phyloP scores from a whole-genome alignment of 2,888 invertebrate species.

The Villa cingulata region DNA sequence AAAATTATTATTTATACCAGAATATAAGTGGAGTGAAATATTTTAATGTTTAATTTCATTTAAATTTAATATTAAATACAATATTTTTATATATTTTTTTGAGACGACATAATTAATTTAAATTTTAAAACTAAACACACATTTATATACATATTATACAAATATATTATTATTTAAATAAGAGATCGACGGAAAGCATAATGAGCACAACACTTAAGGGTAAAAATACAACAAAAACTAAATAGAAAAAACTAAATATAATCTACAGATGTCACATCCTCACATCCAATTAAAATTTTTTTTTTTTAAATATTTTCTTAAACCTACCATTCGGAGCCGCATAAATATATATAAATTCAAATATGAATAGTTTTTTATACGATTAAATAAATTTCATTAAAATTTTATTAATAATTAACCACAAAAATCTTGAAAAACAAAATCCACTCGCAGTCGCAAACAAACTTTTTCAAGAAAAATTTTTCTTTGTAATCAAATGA shows the following conservation, averaged over 20 bases:
- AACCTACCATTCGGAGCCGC: neutral
- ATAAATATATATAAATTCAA: neutral
- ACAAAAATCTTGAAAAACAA: conserved; percentile 4
- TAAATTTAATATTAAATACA: too few relatives aligned
- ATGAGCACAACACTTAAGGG: neutral
- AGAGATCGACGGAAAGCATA: too few relatives aligned
- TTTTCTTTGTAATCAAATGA: neutral
- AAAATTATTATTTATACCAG: too few relatives aligned
- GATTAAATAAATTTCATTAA: neutral
- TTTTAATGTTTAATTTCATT: too few relatives aligned
- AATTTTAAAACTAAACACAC: too few relatives aligned
- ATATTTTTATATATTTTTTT: too few relatives aligned
- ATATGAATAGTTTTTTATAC: neutral
- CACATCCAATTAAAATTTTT: neutral
- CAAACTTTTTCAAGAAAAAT: conserved; percentile 5
- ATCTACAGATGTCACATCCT: neutral
- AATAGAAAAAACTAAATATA: neutral
- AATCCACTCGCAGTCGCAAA: conserved; percentile 3
- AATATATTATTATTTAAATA: too few relatives aligned
- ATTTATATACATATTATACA: too few relatives aligned
- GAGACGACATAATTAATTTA: too few relatives aligned
- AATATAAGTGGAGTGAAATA: too few relatives aligned
- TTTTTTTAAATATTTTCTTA: neutral
- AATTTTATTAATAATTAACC: conserved; percentile 1
- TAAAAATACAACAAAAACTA: neutral